Evolutionary conservation across 2,888 invertebrate genomes (phyloP), one percentile per base, ranked within the genome.

Genomic region (Abrostola triplasia): DNA sequence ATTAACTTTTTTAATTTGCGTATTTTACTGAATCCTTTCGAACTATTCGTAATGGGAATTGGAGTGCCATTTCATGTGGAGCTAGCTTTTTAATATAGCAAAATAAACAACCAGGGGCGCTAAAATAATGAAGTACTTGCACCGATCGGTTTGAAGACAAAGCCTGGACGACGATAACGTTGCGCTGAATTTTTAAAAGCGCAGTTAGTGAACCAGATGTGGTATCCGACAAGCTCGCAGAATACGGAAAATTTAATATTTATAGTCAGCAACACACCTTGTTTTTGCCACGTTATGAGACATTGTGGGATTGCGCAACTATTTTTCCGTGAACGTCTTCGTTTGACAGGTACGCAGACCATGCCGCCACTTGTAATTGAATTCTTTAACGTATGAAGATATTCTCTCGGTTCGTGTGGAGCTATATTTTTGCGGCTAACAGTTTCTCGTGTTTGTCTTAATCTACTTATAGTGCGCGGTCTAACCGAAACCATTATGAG

Each of bases 201-300:
- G 70, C 86, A 85, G 92, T 92, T 93, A 91, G 90, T 89, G 89
- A 84, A 88, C 87, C 93, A 92, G 89, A 90, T 92, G 92, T 85
- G 87, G 81, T 85, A 85, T 84, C 84, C 83, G 83, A 80, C 83
- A 84, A 88, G 88, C 88, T 88, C 87, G 82, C 87, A 86, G 90
- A 90, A 91, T 88, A 90, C 86, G 84, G 85, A 84, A 85, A 90
- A 92, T 93, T 90, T 92, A 93, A 92, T 93, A 94, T 94, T 94
- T 92, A 93, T 92, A 89, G 88, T 84, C 80, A 70, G 82, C 84
- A 88, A 83, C 86, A 87, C 88, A 89, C 87, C 86, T 88, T 86
- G 86, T 90, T 90, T 91, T 91, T 88, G 84, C 79, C 73, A 80
- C 81, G 83, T 84, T 89, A 90, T 89, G 88, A 86, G 87, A 87